Percentiles rank a stretch among this genome's conserved stretches.
These are phyloP conservation scores for Drosophila kanekoi DNA, from an alignment of 2,888 invertebrate species.

Conservation along the genomic window DNA sequence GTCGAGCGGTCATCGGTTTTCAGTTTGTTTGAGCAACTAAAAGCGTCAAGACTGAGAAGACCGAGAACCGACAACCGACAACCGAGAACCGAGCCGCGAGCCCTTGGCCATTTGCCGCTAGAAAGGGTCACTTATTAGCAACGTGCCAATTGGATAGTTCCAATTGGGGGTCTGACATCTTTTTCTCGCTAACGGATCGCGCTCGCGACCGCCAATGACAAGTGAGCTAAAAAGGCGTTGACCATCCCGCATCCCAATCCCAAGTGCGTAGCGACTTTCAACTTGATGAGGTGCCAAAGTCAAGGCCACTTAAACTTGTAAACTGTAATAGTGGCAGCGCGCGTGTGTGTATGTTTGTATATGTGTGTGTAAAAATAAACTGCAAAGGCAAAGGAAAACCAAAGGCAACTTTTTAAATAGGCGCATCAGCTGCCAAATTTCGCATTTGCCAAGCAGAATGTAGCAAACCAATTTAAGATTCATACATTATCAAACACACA, in stretches of 20 bases:
- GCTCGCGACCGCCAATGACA: conserved; percentile 13
- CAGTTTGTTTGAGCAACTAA: conserved; percentile 54
- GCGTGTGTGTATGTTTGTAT: conserved; percentile 5
- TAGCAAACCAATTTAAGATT: conserved; percentile 11
- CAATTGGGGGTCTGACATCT: conserved; percentile 1
- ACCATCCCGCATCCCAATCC: too few relatives aligned
- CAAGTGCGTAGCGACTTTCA: conserved; percentile 47
- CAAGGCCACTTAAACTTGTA: conserved; percentile 34
- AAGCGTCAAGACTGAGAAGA: conserved; percentile 19
- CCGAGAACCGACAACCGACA: not conserved
- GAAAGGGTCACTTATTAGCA: conserved; percentile 1
- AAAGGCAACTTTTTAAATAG: conserved; percentile 24
- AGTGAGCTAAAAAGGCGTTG: conserved; percentile 10
- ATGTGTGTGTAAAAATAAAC: conserved; percentile 52
- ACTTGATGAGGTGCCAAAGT: conserved; percentile 54
- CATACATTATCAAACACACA: conserved; percentile 3
- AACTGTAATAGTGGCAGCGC: conserved; percentile 11
- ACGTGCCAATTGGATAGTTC: conserved; percentile 2
- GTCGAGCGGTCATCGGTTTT: conserved; percentile 21
- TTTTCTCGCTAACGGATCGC: not conserved
- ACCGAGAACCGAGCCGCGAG: conserved; percentile 2
- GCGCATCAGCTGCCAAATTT: conserved; percentile 59
- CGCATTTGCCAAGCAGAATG: conserved; percentile 52
- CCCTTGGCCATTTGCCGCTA: not conserved
- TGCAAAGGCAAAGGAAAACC: conserved; percentile 19